A percentile compares a stretch with the other conserved stretches of the same genome.
phyloP scores from a whole-genome alignment of 2,797 vertebrate genomes.

The Rallus crepitans region DNA sequence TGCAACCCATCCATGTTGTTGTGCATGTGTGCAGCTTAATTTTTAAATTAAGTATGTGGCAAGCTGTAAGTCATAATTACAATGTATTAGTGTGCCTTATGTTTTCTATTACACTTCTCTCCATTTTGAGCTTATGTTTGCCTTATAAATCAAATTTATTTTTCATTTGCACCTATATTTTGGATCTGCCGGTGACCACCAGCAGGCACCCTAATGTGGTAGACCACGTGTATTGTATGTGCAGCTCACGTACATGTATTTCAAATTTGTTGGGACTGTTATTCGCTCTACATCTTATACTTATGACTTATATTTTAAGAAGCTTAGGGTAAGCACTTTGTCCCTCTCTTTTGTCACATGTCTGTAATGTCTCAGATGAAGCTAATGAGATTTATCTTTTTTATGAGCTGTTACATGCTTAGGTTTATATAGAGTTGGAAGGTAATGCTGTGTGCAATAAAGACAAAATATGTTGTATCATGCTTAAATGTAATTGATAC shows the following conservation, averaged over 20 bases:
- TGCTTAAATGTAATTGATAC: neutral
- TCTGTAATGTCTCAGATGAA: conserved; percentile 17
- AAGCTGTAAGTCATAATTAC: neutral
- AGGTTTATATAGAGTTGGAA: neutral
- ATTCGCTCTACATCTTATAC: neutral
- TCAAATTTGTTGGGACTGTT: neutral
- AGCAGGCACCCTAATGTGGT: accelerated
- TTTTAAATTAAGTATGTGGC: neutral
- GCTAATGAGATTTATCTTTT: conserved; percentile 53
- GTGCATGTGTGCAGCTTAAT: neutral
- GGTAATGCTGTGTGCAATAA: neutral
- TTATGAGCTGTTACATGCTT: conserved; percentile 13
- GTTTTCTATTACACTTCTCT: neutral
- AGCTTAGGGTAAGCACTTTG: conserved; percentile 55
- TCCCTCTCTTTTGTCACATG: conserved; percentile 30
- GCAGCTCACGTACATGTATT: neutral
- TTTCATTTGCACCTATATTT: neutral
- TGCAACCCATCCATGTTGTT: neutral
- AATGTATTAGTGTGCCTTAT: neutral
- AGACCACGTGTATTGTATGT: neutral
- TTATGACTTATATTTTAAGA: conserved; percentile 17
- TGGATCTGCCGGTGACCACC: neutral
- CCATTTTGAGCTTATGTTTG: neutral
- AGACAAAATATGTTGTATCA: neutral
- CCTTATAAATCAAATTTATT: neutral